Conservation (phyloP, 2,113 vertebrate genomes). For the Dissostichus mawsoni region DNA sequence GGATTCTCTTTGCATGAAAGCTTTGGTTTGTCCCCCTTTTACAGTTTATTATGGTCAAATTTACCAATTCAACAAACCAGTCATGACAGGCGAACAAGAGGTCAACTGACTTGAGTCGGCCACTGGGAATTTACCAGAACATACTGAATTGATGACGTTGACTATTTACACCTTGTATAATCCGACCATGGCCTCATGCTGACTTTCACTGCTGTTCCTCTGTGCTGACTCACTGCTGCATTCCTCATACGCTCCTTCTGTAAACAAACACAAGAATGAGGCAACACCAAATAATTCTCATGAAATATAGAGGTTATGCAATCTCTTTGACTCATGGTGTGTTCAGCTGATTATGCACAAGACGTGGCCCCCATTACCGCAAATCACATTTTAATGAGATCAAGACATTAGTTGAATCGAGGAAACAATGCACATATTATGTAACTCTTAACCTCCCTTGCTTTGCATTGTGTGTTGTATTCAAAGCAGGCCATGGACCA, state of each 20-base stretch:
- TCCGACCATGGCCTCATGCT: conserved; percentile 24
- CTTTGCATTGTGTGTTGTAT: conserved; percentile 28
- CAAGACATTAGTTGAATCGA: conserved; percentile 32
- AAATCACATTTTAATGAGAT: conserved; percentile 53
- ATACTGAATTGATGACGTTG: conserved; percentile 43
- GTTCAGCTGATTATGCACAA: conserved; percentile 55
- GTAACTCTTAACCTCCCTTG: conserved; percentile 24
- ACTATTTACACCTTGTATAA: conserved; percentile 45
- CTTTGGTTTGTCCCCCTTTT: conserved; percentile 3
- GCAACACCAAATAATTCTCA: conserved; percentile 48
- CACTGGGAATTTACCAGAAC: not conserved
- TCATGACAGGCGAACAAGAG: conserved; percentile 3
- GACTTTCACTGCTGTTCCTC: conserved; percentile 33
- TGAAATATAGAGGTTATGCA: conserved; percentile 64
- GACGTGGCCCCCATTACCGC: conserved; percentile 30
- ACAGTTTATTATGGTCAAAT: conserved; percentile 8
- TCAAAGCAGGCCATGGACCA: conserved; percentile 40
- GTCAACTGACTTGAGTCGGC: not conserved
- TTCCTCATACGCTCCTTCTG: conserved; percentile 46
- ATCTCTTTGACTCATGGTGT: conserved; percentile 42
- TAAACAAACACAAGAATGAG: conserved; percentile 66
- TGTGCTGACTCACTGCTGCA: conserved; percentile 67
- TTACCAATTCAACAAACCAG: not conserved
- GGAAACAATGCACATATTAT: conserved; percentile 46
- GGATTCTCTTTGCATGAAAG: not conserved